Evolutionary conservation across 2,888 invertebrate species (phyloP), one percentile per base, ranked within the genome.

Genomic region (Drosophila austrosaltans): DNA sequence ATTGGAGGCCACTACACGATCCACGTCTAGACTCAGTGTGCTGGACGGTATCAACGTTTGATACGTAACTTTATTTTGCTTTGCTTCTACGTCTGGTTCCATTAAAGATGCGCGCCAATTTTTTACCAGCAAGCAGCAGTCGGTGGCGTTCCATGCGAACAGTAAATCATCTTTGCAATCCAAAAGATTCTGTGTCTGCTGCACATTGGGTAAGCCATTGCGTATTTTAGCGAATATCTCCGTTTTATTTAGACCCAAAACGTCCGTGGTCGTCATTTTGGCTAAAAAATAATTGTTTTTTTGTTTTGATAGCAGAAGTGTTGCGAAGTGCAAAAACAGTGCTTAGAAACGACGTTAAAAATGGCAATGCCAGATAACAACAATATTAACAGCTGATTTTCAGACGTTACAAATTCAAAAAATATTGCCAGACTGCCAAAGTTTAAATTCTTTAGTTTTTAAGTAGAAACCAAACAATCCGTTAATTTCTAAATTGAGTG

Each of bases 1-100:
- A 69, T 94, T 93, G 81, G 95, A 96, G 73, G 94, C 93, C 53
- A 93, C 76, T 64, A 97, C 84, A 64, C 93, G 93, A 78, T 95
- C 94, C 30, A 96, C 95, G 3, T 94, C 93, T 91, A 95, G 95
- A 48, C 94, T 92, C 25, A 95, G 95, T 1, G 94, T 93, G 77
- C 94, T 93, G 0, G 94, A 94, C 16, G 95, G 95, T 61, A 94
- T 92, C 53, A 96, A 91, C 59, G 93, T 94, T 95, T 96, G 93
- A 10, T 93, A 94, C 74, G 66, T 57, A 8, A 69, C 42, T n/a
- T 66, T 58, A 4, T 57, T 30, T 40, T 59, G 40, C 28, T 79
- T 75, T 25, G 25, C 4, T 12, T 10, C 4, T 22, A 10, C 22
- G 10, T 48, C 48, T 10, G 22, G 4, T 25, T 66, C 91, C 65